Evolutionary conservation across 2,113 vertebrate species (phyloP).

Genomic region (Mastomys coucha): DNA sequence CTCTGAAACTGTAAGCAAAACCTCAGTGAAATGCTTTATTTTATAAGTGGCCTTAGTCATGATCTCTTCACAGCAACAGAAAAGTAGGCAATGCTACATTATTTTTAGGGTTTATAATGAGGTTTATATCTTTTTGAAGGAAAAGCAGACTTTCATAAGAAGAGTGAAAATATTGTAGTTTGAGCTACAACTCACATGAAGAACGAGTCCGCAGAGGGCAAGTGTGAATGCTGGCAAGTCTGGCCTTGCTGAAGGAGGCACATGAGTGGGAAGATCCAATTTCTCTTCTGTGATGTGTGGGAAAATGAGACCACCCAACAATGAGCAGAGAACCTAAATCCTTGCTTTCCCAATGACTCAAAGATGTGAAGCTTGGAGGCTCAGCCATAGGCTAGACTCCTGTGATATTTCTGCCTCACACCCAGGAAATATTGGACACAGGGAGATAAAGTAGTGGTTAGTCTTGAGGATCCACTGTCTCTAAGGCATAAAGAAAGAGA

Average conservation of each 20-base stretch:
- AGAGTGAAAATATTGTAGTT: background rate
- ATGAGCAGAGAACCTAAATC: background rate
- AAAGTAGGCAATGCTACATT: background rate
- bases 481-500: background rate
- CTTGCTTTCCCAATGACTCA: background rate
- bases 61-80: background rate
- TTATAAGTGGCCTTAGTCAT: background rate
- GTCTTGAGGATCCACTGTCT: background rate
- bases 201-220: background rate
- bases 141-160: constrained; percentile 23
- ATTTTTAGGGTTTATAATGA: constrained; percentile 7
- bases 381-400: accelerated
- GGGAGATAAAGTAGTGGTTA: background rate
- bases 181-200: background rate
- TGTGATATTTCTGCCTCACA: background rate
- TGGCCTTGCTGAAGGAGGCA: background rate
- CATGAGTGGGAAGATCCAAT: accelerated
- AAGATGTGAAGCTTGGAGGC: background rate
- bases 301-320: background rate
- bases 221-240: background rate
- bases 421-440: too few species aligned
- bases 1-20: background rate
- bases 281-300: background rate
- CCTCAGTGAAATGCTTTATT: background rate
- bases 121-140: constrained; percentile 29